Evolutionary conservation across 2,113 vertebrate genomes (phyloP), one percentile per base, ranked within the genome.

Genomic region (Tragelaphus imberbis): DNA sequence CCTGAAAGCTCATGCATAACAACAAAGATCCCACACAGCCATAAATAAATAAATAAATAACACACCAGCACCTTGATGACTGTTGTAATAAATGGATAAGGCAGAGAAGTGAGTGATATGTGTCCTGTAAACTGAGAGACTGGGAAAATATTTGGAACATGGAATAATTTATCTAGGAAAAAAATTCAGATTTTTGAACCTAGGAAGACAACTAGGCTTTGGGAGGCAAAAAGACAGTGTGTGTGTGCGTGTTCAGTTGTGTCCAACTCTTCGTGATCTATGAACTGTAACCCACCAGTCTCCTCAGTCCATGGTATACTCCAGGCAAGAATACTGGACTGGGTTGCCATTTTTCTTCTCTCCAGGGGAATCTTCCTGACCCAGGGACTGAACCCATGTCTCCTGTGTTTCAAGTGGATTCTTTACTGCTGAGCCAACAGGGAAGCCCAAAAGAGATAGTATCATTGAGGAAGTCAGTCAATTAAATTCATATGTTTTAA

Each of bases 401-500:
- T 77, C 40, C 36, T 77, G 40, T 27, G 12, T 44, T 77, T 2
- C 71, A 77, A 40, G 65, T 21, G n/a, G 36, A 12, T 40, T 75
- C 36, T 27, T 77, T 77, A 14, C 71, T 77, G 40, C 5, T 44
- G 71, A 77, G 71, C 3, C 1, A 77, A 40, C 40, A 27, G 36
- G 36, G 71, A 77, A 77, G 40, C 36, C 40, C 71, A 3, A n/a
- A 88, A 4, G 51, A n/a, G n/a, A 77, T 13, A 77, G 51, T 51
- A 58, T 49, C 8, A 36, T 14, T 23, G 12, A 68, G 19, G 79
- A 94, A 88, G 30, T 53, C 33, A 71, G 30, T 58, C 30, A 49
- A 33, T 89, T 59, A 87, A 79, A 88, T 94, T 95, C 14, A 36
- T 44, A 68, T 1, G 12, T 91, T 89, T 92, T 87, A 81, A 55